A percentile compares a stretch with the other conserved stretches of the same genome.
Evolutionary conservation across 2,888 invertebrate species (phyloP).

Genomic region (Ophioninae sp.): DNA sequence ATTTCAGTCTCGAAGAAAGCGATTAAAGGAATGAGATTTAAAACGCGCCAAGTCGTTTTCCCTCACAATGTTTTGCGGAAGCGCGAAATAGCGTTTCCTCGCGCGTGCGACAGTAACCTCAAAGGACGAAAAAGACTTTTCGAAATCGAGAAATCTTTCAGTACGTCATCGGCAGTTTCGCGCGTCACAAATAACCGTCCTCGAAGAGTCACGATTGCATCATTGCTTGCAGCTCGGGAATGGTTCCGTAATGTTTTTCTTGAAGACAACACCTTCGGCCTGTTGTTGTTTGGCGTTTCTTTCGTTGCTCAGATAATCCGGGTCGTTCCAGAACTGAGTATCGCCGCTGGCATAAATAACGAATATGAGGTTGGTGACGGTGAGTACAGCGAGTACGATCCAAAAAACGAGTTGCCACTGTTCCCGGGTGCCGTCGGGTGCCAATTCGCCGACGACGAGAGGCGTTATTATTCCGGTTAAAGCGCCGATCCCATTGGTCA

Average conservation of each 20-base stretch:
- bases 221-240: conserved; percentile 1
- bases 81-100: no score
- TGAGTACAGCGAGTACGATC: conserved; percentile 88
- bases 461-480: conserved; percentile 88
- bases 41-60: no score
- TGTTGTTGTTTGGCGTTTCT: conserved; percentile 61
- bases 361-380: conserved; percentile 87
- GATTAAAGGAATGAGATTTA: no score
- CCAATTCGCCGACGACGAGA: conserved; percentile 85
- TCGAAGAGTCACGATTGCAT: neutral
- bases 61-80: no score
- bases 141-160: neutral
- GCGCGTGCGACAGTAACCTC: no score
- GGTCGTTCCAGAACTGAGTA: conserved; percentile 89
- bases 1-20: neutral
- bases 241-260: neutral
- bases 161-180: neutral
- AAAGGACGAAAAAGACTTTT: no score
- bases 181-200: neutral
- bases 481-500: conserved; percentile 86
- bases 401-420: conserved; percentile 92
- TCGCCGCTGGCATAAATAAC: conserved; percentile 88
- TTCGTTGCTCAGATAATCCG: conserved; percentile 76
- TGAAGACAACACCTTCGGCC: conserved; percentile 6
- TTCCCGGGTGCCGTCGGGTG: conserved; percentile 76